These are phyloP conservation scores for Puntigrus tetrazona DNA, from an alignment of 2,113 vertebrate genomes.

Conservation along the genomic window DNA sequence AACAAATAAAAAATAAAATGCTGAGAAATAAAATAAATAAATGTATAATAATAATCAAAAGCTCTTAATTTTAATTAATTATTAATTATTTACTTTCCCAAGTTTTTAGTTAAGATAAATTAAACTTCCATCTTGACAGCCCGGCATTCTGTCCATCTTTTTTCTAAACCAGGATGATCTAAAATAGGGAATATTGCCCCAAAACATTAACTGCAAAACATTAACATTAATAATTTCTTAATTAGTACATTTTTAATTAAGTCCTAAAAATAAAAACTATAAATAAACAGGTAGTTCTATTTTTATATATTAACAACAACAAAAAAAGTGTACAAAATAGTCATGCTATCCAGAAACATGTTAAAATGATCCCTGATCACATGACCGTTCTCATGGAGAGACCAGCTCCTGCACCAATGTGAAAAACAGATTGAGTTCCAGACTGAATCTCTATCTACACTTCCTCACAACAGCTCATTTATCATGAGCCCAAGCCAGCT, in stretches of 20 bases:
- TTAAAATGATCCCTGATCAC: background rate
- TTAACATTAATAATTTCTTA: background rate
- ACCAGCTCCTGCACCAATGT: background rate
- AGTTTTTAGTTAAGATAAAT: background rate
- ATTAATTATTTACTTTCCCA: background rate
- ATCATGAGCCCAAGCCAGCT: constrained; percentile 1
- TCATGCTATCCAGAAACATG: background rate
- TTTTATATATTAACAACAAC: background rate
- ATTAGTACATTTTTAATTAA: too few species aligned
- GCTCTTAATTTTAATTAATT: too few species aligned
- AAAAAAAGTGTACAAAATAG: background rate
- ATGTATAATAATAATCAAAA: background rate
- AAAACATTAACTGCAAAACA: background rate
- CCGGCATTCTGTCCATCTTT: background rate
- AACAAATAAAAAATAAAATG: background rate
- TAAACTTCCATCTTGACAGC: background rate
- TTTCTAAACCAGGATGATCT: background rate
- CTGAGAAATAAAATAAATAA: background rate
- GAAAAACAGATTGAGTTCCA: constrained; percentile 20
- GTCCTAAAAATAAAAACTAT: background rate
- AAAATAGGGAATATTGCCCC: background rate
- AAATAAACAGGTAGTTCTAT: background rate
- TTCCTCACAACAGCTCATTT: constrained; percentile 33
- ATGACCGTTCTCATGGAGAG: background rate
- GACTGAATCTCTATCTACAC: background rate